Percentiles rank a stretch among this genome's conserved stretches.
Conservation (phyloP, 1,140 invertebrate species). For the Lycorma delicatula region DNA sequence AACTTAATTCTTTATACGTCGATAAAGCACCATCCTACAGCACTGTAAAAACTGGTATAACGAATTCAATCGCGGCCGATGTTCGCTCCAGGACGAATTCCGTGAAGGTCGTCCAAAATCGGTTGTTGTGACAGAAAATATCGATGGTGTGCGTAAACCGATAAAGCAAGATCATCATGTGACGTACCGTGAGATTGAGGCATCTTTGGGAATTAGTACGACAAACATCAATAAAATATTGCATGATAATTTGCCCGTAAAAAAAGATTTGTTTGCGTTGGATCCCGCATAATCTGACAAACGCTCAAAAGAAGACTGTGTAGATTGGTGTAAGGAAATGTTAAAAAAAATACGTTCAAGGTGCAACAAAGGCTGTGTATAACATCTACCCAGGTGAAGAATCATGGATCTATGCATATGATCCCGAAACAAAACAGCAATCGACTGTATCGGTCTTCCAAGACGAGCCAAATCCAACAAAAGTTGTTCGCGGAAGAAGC, state of each 20-base stretch:
- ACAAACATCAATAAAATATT: constrained; percentile 15
- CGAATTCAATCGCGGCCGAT: constrained; percentile 22
- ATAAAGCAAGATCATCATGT: constrained; percentile 18
- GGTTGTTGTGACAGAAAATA: constrained; percentile 27
- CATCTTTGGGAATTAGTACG: constrained; percentile 23
- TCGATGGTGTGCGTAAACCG: constrained; percentile 21
- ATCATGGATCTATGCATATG: constrained; percentile 28
- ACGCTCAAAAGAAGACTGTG: constrained; percentile 20
- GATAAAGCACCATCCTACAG: constrained; percentile 14
- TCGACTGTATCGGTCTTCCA: constrained; percentile 27
- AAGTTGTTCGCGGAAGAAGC: constrained; percentile 28
- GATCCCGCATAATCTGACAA: constrained; percentile 23
- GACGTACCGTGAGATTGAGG: constrained; percentile 13
- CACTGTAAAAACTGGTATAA: constrained; percentile 17
- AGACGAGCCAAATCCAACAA: constrained; percentile 29
- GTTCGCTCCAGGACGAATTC: constrained; percentile 24
- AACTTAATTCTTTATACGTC: constrained; percentile 15
- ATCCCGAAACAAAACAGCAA: constrained; percentile 29
- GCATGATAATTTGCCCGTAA: constrained; percentile 10
- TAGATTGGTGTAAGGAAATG: constrained; percentile 25
- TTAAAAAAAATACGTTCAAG: constrained; percentile 21
- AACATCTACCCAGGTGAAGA: constrained; percentile 25
- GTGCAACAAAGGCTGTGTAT: constrained; percentile 23
- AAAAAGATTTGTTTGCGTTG: constrained; percentile 16
- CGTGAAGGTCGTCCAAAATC: too few relatives aligned